phyloP scores from a whole-genome alignment of 2,113 vertebrate genomes.

The Noctilio leporinus region DNA sequence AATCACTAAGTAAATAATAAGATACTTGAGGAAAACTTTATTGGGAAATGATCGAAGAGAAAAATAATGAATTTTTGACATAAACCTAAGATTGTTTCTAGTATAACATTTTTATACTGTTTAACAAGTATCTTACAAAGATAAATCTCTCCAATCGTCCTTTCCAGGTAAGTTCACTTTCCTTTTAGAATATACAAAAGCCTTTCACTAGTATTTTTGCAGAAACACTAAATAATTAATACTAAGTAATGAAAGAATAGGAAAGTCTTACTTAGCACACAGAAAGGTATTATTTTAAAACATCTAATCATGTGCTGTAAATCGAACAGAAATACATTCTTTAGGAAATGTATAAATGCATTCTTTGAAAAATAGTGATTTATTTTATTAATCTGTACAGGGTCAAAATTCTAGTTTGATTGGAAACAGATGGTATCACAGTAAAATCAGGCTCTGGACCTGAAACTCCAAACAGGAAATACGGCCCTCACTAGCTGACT shows the following conservation, averaged over 20 bases:
- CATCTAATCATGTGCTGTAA: conserved; percentile 34
- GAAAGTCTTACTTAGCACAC: conserved; percentile 9
- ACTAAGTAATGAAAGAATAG: conserved; percentile 26
- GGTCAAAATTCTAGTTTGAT: conserved; percentile 87
- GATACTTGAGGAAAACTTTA: not conserved
- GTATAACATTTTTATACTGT: not conserved
- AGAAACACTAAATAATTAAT: conserved; percentile 42
- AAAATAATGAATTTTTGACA: conserved; percentile 22
- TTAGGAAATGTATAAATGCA: conserved; percentile 45
- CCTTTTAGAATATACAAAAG: conserved; percentile 28
- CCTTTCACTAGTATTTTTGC: not conserved
- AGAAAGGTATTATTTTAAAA: conserved; percentile 52
- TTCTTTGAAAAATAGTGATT: conserved; percentile 61
- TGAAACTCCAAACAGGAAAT: conserved; percentile 91
- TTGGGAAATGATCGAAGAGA: not conserved
- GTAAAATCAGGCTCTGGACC: conserved; percentile 84
- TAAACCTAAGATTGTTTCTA: not conserved
- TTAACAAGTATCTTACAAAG: conserved; percentile 28
- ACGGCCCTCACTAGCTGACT: conserved; percentile 83
- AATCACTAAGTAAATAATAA: not conserved
- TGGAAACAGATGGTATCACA: conserved; percentile 90
- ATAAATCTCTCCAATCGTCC: not conserved
- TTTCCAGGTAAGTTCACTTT: conserved; percentile 2
- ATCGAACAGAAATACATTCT: conserved; percentile 39
- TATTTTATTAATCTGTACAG: conserved; percentile 81